A percentile compares a stretch with the other conserved stretches of the same genome.
Conservation (phyloP, 2,113 vertebrate species). For the Eurystomus gularis region DNA sequence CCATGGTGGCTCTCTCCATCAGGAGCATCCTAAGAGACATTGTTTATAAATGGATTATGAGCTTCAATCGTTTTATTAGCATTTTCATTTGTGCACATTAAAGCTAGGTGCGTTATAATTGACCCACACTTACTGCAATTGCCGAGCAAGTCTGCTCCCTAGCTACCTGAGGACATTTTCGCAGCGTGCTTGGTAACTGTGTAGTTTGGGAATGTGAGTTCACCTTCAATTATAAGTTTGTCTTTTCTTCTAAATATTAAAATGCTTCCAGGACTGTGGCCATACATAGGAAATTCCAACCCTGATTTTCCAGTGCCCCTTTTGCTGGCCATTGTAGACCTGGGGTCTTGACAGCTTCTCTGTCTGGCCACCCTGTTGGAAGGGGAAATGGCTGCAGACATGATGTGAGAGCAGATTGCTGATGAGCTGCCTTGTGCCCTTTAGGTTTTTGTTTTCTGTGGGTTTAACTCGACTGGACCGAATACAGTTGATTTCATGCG, state of each 20-base stretch:
- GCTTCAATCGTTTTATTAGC: conserved; percentile 29
- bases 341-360: neutral
- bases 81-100: conserved; percentile 38
- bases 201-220: neutral
- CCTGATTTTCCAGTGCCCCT: neutral
- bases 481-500: neutral
- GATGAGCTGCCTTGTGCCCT: conserved; percentile 14
- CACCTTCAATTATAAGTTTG: neutral
- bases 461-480: neutral
- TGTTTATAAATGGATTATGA: conserved; percentile 57
- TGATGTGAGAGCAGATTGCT: neutral
- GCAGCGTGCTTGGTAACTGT: neutral
- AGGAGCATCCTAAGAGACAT: conserved; percentile 9
- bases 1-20: neutral
- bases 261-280: neutral
- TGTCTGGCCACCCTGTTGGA: neutral
- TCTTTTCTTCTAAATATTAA: neutral
- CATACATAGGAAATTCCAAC: neutral
- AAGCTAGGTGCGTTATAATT: neutral
- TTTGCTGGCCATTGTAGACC: neutral
- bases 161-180: neutral
- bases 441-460: neutral
- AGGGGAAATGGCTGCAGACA: neutral
- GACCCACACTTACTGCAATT: conserved; percentile 1
- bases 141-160: neutral